These are phyloP conservation scores for Drosophila bifasciata DNA, from an alignment of 1,140 invertebrate genomes.

Conservation along the genomic window DNA sequence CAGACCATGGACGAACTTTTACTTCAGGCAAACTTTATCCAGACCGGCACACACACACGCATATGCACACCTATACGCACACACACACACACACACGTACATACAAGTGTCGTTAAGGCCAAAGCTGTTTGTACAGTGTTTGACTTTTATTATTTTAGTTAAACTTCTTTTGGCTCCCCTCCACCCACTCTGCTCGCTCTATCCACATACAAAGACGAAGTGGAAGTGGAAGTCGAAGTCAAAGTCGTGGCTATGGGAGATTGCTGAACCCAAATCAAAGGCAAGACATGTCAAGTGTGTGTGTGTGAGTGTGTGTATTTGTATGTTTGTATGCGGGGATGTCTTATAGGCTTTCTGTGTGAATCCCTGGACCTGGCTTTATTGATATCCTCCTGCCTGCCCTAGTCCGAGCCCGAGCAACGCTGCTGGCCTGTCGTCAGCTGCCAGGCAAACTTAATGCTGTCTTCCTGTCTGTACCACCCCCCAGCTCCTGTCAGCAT, in stretches of 20 bases:
- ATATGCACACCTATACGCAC: conserved; percentile 13
- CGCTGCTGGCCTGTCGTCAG: conserved; percentile 65
- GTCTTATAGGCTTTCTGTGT: conserved; percentile 39
- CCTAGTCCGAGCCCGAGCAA: conserved; percentile 36
- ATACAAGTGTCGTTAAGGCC: conserved; percentile 61
- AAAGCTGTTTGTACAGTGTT: conserved; percentile 75
- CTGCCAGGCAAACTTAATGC: conserved; percentile 76
- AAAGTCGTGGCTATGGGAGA: conserved; percentile 15
- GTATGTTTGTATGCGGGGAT: conserved; percentile 7
- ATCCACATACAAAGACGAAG: not conserved
- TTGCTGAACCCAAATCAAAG: conserved; percentile 67
- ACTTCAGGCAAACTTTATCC: conserved; percentile 60
- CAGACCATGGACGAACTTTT: conserved; percentile 50
- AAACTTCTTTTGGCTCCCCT: conserved; percentile 52
- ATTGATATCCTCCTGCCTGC: conserved; percentile 78
- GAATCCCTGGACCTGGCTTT: conserved; percentile 58
- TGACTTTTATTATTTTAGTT: conserved; percentile 82
- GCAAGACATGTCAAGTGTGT: conserved; percentile 51
- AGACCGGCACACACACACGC: conserved; percentile 29
- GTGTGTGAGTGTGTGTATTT: conserved; percentile 11
- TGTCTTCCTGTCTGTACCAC: conserved; percentile 47
- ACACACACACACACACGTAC: conserved; percentile 14
- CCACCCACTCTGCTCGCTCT: conserved; percentile 13
- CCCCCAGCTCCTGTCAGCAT: conserved; percentile 35
- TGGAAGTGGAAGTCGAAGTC: too few relatives aligned